Base-by-base conservation (phyloP, 2,113 vertebrate species). In the Phainopepla nitens region DNA sequence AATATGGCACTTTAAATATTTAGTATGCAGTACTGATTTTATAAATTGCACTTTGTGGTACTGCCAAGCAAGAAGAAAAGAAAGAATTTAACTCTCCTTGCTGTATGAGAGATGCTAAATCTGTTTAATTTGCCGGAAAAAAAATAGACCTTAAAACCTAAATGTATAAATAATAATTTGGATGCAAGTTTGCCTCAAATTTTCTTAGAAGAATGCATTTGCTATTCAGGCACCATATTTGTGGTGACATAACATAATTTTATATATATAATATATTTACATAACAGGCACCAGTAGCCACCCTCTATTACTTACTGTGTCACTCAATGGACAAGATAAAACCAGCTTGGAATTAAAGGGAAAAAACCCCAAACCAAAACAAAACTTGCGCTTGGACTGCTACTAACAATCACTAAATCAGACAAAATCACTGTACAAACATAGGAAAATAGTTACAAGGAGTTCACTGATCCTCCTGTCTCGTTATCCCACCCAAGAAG, bases 211-310 rank as follows among this genome's bases (percentile, higher is more conserved):
- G 94, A 83, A 92, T 93, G 94, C 39, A 90, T 70, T 96, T 97
- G 39, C 50, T 82, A 35, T 96, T 95, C 69, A 82, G 93, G 77
- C 58, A 93, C 90, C 90, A 81, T 92, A 90, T 81, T 92, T 95
- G 83, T 95, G 95, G 85, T 96, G 95, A 72, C 91, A 71, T 95
- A 93, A 96, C 62, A 77, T 92, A 94, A 89, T 94, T 88, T 71
- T 93, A 41, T 92, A 95, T 93, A 93, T 90, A 92, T 90, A 94
- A 85, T 78, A 73, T 94, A 96, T 92, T 95, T 97, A 95, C 89
- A 96, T 49, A 73, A 82, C 49, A 91, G 91, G 82, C 79, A 85
- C 8, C 4, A 90, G 69, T 93, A 95, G 80, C 47, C 90, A 89
- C 81, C 96, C 79, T 95, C 82, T 93, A 47, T 82, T 87, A 86